phyloP scores from a whole-genome alignment of 2,888 invertebrate species.

The Argynnis bischoffii region DNA sequence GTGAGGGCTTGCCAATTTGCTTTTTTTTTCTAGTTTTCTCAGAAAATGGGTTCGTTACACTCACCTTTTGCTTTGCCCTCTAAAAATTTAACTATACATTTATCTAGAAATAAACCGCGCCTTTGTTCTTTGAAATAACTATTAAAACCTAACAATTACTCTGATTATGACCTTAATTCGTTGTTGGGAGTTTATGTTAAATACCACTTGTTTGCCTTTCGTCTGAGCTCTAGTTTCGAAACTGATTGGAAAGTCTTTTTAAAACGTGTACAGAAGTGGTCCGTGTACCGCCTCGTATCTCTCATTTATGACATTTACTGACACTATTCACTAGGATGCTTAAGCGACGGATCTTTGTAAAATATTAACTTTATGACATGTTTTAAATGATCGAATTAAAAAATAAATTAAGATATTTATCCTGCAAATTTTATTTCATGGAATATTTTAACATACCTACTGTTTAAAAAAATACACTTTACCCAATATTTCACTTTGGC shows the following conservation, averaged over 20 bases:
- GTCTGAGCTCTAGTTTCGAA: constrained; percentile 38
- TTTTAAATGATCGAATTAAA: too few species aligned
- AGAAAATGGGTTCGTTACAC: constrained; percentile 63
- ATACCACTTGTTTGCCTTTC: constrained; percentile 40
- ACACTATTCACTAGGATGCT: too few species aligned
- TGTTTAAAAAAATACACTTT: background rate
- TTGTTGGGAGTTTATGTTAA: constrained; percentile 34
- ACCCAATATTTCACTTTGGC: background rate
- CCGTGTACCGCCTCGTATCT: constrained; percentile 1
- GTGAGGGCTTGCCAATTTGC: constrained; percentile 66
- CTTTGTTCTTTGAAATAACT: constrained; percentile 21
- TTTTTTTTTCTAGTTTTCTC: constrained; percentile 61
- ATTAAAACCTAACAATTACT: constrained; percentile 35
- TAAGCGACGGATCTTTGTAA: too few species aligned
- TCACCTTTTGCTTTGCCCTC: constrained; percentile 60
- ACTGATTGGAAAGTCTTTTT: constrained; percentile 38
- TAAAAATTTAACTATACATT: constrained; percentile 36
- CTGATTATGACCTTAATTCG: constrained; percentile 36
- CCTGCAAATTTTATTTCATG: too few species aligned
- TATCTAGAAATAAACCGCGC: constrained; percentile 32
- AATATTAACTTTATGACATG: too few species aligned
- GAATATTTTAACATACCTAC: background rate
- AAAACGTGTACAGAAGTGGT: constrained; percentile 21
- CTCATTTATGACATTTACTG: background rate
- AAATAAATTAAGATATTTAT: too few species aligned